A percentile compares a stretch with the other conserved stretches of the same genome.
Conservation (phyloP, 2,797 vertebrate species). For the Enteromius mattozi region DNA sequence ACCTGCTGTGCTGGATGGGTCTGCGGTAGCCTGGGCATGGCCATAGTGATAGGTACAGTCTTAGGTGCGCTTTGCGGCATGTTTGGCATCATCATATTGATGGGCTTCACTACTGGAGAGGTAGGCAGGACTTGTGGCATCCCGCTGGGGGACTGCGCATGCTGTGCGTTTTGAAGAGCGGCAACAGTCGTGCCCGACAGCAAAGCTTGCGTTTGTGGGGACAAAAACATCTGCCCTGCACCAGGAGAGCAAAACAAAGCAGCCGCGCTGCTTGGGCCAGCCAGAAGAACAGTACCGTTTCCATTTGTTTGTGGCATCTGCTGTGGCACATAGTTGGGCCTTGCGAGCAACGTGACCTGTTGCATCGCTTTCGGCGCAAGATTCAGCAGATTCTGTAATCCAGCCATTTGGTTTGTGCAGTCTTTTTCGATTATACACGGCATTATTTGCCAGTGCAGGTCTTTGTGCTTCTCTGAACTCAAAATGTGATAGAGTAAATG, state of each 20-base stretch:
- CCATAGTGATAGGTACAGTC: conserved; percentile 63
- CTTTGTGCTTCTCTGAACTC: conserved; percentile 84
- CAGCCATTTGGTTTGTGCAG: conserved; percentile 45
- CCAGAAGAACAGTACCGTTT: conserved; percentile 61
- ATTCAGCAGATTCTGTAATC: conserved; percentile 61
- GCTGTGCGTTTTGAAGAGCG: conserved; percentile 55
- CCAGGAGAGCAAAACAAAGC: conserved; percentile 65
- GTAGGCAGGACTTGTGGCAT: conserved; percentile 52
- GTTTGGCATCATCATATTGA: conserved; percentile 62
- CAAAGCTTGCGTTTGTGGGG: conserved; percentile 60
- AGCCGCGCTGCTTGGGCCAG: conserved; percentile 55
- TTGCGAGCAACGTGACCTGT: conserved; percentile 49
- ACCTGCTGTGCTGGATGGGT: conserved; percentile 67
- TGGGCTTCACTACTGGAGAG: conserved; percentile 46
- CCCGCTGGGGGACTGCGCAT: conserved; percentile 35
- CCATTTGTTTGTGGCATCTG: conserved; percentile 44
- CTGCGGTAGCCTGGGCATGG: conserved; percentile 53
- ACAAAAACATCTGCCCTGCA: conserved; percentile 58
- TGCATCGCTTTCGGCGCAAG: conserved; percentile 76
- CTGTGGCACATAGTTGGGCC: conserved; percentile 29
- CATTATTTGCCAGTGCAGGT: conserved; percentile 83
- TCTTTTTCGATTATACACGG: conserved; percentile 79
- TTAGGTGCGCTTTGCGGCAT: conserved; percentile 49
- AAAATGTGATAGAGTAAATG: conserved; percentile 87
- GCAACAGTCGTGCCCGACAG: conserved; percentile 52